phyloP scores from a whole-genome alignment of 2,797 vertebrate genomes.

The Hozukius guyotensis region DNA sequence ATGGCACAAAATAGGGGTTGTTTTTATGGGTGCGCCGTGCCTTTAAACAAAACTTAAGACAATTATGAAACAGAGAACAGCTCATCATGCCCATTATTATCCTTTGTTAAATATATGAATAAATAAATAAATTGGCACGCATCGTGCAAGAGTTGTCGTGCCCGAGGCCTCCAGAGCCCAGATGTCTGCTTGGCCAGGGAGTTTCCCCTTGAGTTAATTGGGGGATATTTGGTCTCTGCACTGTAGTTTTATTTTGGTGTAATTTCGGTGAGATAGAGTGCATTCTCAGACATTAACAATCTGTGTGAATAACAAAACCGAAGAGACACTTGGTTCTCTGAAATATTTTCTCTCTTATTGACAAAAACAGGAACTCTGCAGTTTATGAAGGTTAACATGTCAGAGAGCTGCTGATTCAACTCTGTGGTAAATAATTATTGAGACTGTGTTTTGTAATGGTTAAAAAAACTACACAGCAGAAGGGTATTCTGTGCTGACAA shows the following conservation, averaged over 20 bases:
- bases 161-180: slow-evolving; percentile 25
- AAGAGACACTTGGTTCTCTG: background rate
- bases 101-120: slow-evolving; percentile 13
- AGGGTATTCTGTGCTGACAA: background rate
- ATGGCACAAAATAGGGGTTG: background rate
- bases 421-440: background rate
- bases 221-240: slow-evolving; percentile 14
- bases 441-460: background rate
- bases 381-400: background rate
- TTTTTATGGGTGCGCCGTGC: background rate
- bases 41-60: slow-evolving; percentile 6
- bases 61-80: slow-evolving; percentile 2
- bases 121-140: background rate
- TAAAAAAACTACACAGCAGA: background rate
- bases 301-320: background rate
- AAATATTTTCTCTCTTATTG: background rate
- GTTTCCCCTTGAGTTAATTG: slow-evolving; percentile 8
- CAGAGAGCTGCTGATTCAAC: background rate
- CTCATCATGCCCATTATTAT: background rate
- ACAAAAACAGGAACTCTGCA: background rate
- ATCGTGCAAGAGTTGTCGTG: background rate
- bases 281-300: background rate
- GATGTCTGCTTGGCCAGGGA: slow-evolving; percentile 27
- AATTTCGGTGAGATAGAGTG: background rate
- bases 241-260: slow-evolving; percentile 12